Percentiles rank a stretch among this genome's conserved stretches.
Conservation (phyloP, 1,140 invertebrate genomes). For the Sycophila sp. region DNA sequence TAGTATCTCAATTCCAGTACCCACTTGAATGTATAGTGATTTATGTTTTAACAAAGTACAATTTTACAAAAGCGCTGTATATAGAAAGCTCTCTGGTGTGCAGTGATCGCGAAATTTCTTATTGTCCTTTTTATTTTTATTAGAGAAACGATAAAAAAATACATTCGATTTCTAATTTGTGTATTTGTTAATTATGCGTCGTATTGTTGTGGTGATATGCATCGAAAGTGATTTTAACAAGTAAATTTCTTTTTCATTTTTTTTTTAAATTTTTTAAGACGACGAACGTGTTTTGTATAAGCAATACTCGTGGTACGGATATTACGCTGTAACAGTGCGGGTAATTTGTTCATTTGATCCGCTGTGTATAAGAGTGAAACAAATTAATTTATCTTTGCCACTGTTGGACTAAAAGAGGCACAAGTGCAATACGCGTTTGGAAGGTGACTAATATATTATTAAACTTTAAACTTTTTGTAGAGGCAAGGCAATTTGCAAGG, state of each 20-base stretch:
- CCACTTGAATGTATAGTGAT: slow-evolving; percentile 20
- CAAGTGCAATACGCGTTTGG: slow-evolving; percentile 33
- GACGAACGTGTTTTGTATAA: slow-evolving; percentile 9
- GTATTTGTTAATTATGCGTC: too few relatives aligned
- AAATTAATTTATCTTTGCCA: slow-evolving; percentile 23
- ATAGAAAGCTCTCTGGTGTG: slow-evolving; percentile 20
- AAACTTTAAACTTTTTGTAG: too few relatives aligned
- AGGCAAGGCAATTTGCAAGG: too few relatives aligned
- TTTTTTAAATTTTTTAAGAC: slow-evolving; percentile 13
- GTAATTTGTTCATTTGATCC: slow-evolving; percentile 10
- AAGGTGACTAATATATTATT: too few relatives aligned
- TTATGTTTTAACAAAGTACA: slow-evolving; percentile 19
- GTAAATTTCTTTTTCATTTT: too few relatives aligned
- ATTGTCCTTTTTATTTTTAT: too few relatives aligned
- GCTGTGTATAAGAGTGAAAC: too few relatives aligned
- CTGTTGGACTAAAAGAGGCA: slow-evolving; percentile 29
- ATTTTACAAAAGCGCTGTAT: slow-evolving; percentile 30
- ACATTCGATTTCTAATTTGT: too few relatives aligned
- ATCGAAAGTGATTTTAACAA: too few relatives aligned
- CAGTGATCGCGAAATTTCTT: slow-evolving; percentile 29
- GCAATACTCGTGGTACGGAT: slow-evolving; percentile 30
- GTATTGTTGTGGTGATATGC: too few relatives aligned
- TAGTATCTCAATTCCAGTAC: slow-evolving; percentile 3
- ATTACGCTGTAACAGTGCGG: not conserved
- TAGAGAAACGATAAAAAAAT: too few relatives aligned